Evolutionary conservation across 2,888 invertebrate genomes (phyloP), one percentile per base, ranked within the genome.

Genomic region (Himalopsyche anomala): DNA sequence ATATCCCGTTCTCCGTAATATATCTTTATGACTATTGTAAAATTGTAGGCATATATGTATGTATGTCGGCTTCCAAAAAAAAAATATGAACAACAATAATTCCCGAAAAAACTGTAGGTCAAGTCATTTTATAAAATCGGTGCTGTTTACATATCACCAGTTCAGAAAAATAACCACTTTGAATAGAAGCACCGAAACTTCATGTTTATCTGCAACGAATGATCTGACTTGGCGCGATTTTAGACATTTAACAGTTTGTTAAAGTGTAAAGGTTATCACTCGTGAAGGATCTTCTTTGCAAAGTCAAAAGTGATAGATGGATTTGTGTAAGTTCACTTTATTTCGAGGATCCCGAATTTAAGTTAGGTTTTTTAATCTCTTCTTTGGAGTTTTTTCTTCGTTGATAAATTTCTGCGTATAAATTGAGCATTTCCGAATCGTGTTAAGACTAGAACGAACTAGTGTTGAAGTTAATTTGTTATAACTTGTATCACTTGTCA

Each of bases 211-310:
- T 80, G 45, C 9, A 28, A 9, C 51, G 17, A 45, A 42, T 40
- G 28, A 80, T 80, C 80, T 19, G 45, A 42, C 51, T 45, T 80
- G 28, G 42, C 45, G 80, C 80, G 28, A 80, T 42, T 80, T 42
- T n/a, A 80, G 80, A 80, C 80, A 45, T 80, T 80, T 45, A 80
- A 80, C 80, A 80, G 80, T 80, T 80, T 80, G 80, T 80, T 51
- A 74, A 51, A 51, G 80, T 80, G 80, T 42, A 80, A 80, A 80
- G 80, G 80, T 80, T 80, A 80, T 80, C 80, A 40, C 74, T 74
- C 28, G 28, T 12, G 11, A 36, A 74, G 15, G 38, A 74, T 74
- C 74, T 62, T 62, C 62, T 74, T 74, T 74, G 74, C 74, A 38
- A 74, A 74, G 74, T 74, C 74, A 36, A 38, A 12, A 74, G 74